Evolutionary conservation across 1,140 invertebrate species (phyloP).

Genomic region (Chironomus striatipennis): DNA sequence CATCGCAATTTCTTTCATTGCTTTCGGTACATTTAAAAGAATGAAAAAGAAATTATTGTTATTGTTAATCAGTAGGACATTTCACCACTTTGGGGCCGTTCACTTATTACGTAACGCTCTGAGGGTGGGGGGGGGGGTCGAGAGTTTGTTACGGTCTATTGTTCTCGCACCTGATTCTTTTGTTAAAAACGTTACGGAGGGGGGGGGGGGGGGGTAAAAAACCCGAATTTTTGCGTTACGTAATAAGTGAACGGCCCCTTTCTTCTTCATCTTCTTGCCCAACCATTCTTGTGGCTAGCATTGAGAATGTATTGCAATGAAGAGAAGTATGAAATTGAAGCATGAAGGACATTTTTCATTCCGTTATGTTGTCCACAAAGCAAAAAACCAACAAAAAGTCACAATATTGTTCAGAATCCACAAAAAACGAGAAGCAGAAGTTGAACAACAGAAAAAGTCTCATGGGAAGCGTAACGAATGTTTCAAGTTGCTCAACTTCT

Average conservation of each 20-base stretch:
- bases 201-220: too few species aligned
- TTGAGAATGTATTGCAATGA: not conserved
- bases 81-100: not conserved
- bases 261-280: not conserved
- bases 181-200: too few species aligned
- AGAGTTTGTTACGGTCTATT: too few species aligned
- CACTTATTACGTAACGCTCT: too few species aligned
- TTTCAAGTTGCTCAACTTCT: not conserved
- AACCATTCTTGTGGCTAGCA: not conserved
- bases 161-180: too few species aligned
- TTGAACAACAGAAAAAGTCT: not conserved
- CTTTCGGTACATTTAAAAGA: not conserved
- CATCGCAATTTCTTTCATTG: not conserved
- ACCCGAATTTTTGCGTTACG: too few species aligned
- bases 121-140: too few species aligned
- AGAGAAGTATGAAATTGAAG: not conserved
- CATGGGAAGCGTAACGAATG: conserved; percentile 5
- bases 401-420: not conserved
- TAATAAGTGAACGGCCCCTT: too few species aligned
- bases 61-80: not conserved
- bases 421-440: not conserved
- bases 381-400: not conserved
- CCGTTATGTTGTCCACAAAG: not conserved
- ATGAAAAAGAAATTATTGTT: not conserved
- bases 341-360: not conserved